These are phyloP conservation scores for Setipinna tenuifilis DNA, from an alignment of 2,797 vertebrate genomes.

Conservation along the genomic window DNA sequence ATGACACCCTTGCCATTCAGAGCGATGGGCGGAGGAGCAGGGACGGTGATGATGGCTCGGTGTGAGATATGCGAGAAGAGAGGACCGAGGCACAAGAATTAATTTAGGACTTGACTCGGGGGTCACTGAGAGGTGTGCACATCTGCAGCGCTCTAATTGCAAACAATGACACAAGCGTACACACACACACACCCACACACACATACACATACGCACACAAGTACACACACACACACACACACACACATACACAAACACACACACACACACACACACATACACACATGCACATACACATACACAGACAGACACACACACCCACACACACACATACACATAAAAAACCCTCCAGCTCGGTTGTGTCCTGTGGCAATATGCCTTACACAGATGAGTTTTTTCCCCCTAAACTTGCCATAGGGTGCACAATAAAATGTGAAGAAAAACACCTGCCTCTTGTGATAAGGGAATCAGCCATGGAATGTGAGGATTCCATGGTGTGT, in stretches of 20 bases:
- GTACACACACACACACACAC: neutral
- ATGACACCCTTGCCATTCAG: neutral
- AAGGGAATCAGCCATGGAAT: neutral
- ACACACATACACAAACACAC: neutral
- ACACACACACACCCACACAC: constrained; percentile 35
- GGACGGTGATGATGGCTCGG: constrained; percentile 9
- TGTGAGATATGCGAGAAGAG: neutral
- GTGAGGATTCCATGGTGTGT: constrained; percentile 12
- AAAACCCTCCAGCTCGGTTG: neutral
- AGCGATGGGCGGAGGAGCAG: constrained; percentile 26
- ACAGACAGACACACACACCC: neutral
- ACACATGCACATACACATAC: neutral
- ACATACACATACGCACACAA: constrained; percentile 35
- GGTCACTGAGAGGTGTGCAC: constrained; percentile 70
- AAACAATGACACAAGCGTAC: constrained; percentile 64
- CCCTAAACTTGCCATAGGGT: neutral
- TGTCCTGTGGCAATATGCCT: constrained; percentile 22
- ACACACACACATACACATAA: neutral
- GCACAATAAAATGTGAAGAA: constrained; percentile 9
- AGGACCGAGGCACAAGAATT: constrained; percentile 49
- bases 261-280: constrained; percentile 9
- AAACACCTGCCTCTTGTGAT: constrained; percentile 13
- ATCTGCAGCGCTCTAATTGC: constrained; percentile 77
- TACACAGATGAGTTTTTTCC: constrained; percentile 4
- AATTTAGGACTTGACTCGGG: constrained; percentile 65